These are phyloP conservation scores for Drosophila sucinea DNA, from an alignment of 1,140 invertebrate genomes.

Conservation along the genomic window DNA sequence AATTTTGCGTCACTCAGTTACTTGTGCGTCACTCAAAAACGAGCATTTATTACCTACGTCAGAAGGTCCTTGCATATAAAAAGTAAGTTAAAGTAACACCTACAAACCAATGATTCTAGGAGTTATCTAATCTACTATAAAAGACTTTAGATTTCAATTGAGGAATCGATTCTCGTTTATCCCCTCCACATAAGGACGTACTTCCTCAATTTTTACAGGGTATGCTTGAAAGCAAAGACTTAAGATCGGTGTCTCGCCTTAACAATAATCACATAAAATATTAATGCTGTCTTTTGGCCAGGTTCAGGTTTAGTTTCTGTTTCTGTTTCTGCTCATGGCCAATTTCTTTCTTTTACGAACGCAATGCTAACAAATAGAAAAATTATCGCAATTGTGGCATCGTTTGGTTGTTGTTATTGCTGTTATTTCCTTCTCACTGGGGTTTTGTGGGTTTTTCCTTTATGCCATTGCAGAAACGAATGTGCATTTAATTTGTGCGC, in stretches of 20 bases:
- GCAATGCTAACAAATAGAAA: conserved; percentile 81
- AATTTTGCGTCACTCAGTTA: no score
- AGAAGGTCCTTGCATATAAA: no score
- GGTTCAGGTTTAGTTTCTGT: conserved; percentile 56
- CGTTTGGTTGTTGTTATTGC: conserved; percentile 53
- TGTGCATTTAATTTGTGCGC: conserved; percentile 76
- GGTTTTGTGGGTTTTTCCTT: conserved; percentile 45
- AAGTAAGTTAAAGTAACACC: no score
- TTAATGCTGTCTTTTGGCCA: conserved; percentile 63
- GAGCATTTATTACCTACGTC: no score
- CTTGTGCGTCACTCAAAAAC: no score
- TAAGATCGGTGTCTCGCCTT: conserved; percentile 38
- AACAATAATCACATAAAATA: conserved; percentile 78
- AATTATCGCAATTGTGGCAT: conserved; percentile 82
- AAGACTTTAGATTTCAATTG: no score
- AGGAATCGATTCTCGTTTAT: no score
- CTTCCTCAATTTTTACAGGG: background rate
- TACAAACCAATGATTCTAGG: no score
- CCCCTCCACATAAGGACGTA: no score
- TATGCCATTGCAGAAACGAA: conserved; percentile 48
- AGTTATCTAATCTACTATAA: no score
- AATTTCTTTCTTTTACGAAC: conserved; percentile 67
- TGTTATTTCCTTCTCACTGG: conserved; percentile 36
- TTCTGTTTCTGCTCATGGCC: conserved; percentile 66
- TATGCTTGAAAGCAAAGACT: background rate